phyloP scores from a whole-genome alignment of 2,797 vertebrate genomes.

The Urocyon cinereoargenteus region DNA sequence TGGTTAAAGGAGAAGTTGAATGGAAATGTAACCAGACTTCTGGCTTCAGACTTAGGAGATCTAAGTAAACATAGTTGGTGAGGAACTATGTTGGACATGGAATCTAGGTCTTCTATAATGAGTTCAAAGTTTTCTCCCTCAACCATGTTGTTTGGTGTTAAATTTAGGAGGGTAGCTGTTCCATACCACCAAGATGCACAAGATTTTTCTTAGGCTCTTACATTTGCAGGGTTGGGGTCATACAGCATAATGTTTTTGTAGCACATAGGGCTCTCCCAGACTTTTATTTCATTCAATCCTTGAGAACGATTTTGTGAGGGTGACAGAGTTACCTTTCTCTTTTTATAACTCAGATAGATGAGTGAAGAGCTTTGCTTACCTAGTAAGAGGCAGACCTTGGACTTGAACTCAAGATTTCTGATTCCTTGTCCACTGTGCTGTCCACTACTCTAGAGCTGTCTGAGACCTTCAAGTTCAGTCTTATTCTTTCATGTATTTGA shows the following conservation, averaged over 20 bases:
- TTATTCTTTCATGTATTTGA: slow-evolving; percentile 16
- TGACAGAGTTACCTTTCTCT: background rate
- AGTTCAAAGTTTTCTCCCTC: background rate
- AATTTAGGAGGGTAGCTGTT: background rate
- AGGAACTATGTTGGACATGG: background rate
- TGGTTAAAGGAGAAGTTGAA: background rate
- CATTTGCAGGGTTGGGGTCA: background rate
- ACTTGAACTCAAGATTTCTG: slow-evolving; percentile 25
- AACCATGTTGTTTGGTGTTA: background rate
- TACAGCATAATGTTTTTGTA: background rate
- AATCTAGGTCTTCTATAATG: background rate
- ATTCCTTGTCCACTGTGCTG: background rate
- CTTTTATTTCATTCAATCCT: background rate
- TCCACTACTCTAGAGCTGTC: background rate
- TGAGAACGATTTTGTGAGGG: background rate
- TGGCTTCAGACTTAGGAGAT: slow-evolving; percentile 27
- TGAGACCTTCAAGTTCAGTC: background rate
- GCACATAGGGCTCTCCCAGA: background rate
- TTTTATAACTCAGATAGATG: background rate
- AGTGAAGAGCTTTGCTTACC: background rate
- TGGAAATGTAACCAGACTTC: background rate
- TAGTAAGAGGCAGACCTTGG: background rate
- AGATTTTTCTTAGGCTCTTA: background rate
- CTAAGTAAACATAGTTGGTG: background rate
- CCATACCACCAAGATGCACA: background rate